These are phyloP conservation scores for Zosterops lateralis DNA, from an alignment of 2,113 vertebrate genomes.

Conservation along the genomic window DNA sequence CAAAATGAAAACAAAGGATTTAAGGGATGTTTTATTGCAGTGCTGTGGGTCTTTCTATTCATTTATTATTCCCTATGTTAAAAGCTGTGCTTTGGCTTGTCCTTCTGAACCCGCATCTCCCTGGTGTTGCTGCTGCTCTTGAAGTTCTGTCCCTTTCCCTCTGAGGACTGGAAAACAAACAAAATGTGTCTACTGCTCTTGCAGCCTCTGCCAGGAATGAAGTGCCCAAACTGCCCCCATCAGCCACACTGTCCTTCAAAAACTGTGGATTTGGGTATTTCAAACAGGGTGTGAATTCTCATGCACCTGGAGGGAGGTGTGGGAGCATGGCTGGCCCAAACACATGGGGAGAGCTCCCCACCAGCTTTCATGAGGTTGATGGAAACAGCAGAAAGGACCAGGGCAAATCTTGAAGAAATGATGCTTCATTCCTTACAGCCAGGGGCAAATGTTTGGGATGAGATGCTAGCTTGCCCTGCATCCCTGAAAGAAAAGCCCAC, in stretches of 20 bases:
- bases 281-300: accelerated
- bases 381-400: not conserved
- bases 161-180: not conserved
- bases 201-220: not conserved
- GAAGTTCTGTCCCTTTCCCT: not conserved
- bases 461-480: not conserved
- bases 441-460: not conserved
- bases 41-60: not conserved
- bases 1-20: constrained; percentile 33
- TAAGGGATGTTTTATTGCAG: not conserved
- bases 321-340: accelerated
- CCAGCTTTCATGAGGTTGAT: not conserved
- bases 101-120: not conserved
- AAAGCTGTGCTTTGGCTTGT: not conserved
- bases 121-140: not conserved
- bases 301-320: not conserved
- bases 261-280: not conserved
- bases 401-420: not conserved
- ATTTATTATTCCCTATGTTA: not conserved
- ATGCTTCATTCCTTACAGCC: not conserved
- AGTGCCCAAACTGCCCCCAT: not conserved
- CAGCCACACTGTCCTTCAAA: not conserved
- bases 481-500: not conserved
- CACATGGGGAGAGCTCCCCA: accelerated
- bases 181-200: accelerated